Evolutionary conservation across 2,113 vertebrate genomes (phyloP), one percentile per base, ranked within the genome.

Genomic region (Solea senegalensis): DNA sequence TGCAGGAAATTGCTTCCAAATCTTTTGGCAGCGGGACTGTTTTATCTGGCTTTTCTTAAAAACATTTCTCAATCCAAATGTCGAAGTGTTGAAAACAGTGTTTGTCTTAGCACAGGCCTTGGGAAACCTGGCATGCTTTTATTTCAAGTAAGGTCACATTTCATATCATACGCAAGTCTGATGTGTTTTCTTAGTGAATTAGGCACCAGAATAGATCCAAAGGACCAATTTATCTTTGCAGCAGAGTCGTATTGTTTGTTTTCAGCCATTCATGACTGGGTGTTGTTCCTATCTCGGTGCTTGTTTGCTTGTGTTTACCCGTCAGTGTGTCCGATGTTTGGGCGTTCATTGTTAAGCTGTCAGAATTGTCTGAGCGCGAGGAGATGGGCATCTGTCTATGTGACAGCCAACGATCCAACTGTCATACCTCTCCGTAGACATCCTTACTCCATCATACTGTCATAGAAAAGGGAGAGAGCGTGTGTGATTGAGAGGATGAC

Each of bases 341-440:
- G 82, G 79, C 76, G 74, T 80, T 84, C 77, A 87, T 88, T 88
- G 84, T 88, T 83, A 81, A 83, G 80, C 81, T 86, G 88, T 87
- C 88, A 83, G 59, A 78, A 57, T 78, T 80, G 86, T 84, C 83
- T 80, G 74, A 74, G 82, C 13, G 61, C 46, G 44, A 45, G 45
- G 77, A 84, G 71, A 88, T 76, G 80, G 84, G 87, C 90, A 90
- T 89, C 87, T 80, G 84, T 90, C 87, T 88, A 0, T 58, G 72
- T 90, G 88, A 89, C 88, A 89, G 88, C 70, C 88, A 86, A 76
- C 88, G 82, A 89, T 90, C 81, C 77, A 61, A 49, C 81, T 86
- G 88, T 91, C 88, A 87, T 80, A 78, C 58, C 72, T 70, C 82
- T 84, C 70, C 51, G 74, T 2, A 68, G 80, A 82, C 82, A 82